A percentile compares a stretch with the other conserved stretches of the same genome.
Evolutionary conservation across 2,797 vertebrate species (phyloP).

Genomic region (Clamator glandarius): DNA sequence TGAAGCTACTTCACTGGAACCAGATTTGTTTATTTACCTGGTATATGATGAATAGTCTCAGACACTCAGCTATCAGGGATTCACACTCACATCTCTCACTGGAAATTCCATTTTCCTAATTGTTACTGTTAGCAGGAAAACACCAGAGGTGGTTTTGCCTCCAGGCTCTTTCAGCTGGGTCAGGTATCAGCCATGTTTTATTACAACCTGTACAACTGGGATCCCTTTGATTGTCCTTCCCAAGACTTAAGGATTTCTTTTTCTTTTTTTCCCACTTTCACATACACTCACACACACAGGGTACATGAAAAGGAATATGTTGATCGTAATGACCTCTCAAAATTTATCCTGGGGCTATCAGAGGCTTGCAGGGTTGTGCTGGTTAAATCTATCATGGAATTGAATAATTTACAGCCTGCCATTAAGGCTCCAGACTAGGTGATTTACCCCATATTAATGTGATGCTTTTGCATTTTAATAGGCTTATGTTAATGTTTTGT

Average conservation of each 20-base stretch:
- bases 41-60: not conserved
- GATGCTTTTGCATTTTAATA: slow-evolving; percentile 65
- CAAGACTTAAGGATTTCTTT: not conserved
- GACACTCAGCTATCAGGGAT: not conserved
- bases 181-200: not conserved
- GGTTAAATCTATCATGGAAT: slow-evolving; percentile 44
- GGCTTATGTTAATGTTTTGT: slow-evolving; percentile 51
- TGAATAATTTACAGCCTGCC: slow-evolving; percentile 68
- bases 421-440: slow-evolving; percentile 57
- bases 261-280: not conserved
- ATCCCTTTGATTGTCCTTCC: slow-evolving; percentile 14
- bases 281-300: not conserved
- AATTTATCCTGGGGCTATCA: slow-evolving; percentile 65
- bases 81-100: not conserved
- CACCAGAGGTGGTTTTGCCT: slow-evolving; percentile 9
- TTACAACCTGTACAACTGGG: not conserved
- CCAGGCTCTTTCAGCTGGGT: not conserved
- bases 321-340: slow-evolving; percentile 51
- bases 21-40: slow-evolving; percentile 35
- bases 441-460: slow-evolving; percentile 63
- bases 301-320: slow-evolving; percentile 21
- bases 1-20: not conserved
- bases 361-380: slow-evolving; percentile 21
- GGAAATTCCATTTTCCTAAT: not conserved
- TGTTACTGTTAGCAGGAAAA: slow-evolving; percentile 17